Evolutionary conservation across 2,888 invertebrate species (phyloP).

Genomic region (Argyra leucocephala): DNA sequence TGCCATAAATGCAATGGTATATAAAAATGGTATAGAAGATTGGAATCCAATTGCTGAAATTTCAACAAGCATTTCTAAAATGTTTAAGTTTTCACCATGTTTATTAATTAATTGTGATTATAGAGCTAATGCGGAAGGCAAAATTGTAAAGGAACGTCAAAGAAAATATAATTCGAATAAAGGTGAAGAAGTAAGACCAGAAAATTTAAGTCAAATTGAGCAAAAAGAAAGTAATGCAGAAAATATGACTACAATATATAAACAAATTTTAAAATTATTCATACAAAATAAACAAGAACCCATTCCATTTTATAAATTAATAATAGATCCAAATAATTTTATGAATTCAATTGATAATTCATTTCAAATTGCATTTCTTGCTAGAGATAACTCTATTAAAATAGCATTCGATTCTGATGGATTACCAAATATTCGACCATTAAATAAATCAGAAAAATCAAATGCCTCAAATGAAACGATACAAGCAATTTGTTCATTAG

Average conservation of each 20-base stretch:
- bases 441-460: conserved; percentile 22
- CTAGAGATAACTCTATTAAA: conserved; percentile 47
- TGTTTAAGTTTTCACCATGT: conserved; percentile 29
- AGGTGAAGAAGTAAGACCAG: conserved; percentile 43
- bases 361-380: conserved; percentile 51
- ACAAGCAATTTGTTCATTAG: conserved; percentile 33
- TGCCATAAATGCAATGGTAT: conserved; percentile 30
- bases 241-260: conserved; percentile 46
- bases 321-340: conserved; percentile 49
- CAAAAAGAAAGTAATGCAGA: conserved; percentile 48
- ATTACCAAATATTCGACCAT: conserved; percentile 32
- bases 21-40: conserved; percentile 26
- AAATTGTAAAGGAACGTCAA: conserved; percentile 33
- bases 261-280: conserved; percentile 41
- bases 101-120: conserved; percentile 37
- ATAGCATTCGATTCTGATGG: conserved; percentile 37
- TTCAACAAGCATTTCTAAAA: conserved; percentile 24
- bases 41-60: conserved; percentile 32
- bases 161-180: conserved; percentile 33
- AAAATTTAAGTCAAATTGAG: conserved; percentile 42
- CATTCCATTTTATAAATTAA: conserved; percentile 49
- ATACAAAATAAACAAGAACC: conserved; percentile 40
- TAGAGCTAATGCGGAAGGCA: conserved; percentile 32
- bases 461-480: conserved; percentile 19
- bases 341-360: conserved; percentile 52